A percentile compares a stretch with the other conserved stretches of the same genome.
phyloP scores from a whole-genome alignment of 2,797 vertebrate species.

The Peromyscus attwateri region DNA sequence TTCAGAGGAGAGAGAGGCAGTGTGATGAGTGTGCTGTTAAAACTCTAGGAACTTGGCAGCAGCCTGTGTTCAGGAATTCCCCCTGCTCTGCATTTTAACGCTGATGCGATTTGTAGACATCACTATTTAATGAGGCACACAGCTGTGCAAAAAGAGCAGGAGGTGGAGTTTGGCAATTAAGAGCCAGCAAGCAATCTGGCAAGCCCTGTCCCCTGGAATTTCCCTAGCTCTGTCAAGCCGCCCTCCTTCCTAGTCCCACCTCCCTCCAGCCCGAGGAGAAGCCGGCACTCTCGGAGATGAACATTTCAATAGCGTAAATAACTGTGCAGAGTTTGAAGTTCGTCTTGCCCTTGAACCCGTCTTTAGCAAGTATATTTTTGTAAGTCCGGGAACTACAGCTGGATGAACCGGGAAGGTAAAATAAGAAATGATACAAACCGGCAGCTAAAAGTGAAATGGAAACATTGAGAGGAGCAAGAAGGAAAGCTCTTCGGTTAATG shows the following conservation, averaged over 20 bases:
- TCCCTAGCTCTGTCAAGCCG: slow-evolving; percentile 87
- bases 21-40: slow-evolving; percentile 74
- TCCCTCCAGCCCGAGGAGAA: not conserved
- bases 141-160: slow-evolving; percentile 91
- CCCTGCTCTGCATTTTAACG: slow-evolving; percentile 91
- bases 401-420: slow-evolving; percentile 63
- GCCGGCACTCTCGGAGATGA: slow-evolving; percentile 33
- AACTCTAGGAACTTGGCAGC: slow-evolving; percentile 88
- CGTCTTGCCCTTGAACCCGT: slow-evolving; percentile 14
- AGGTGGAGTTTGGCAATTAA: slow-evolving; percentile 82
- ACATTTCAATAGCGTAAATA: not conserved
- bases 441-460: slow-evolving; percentile 69
- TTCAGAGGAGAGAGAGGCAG: slow-evolving; percentile 70
- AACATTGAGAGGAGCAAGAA: slow-evolving; percentile 60
- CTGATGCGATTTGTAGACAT: slow-evolving; percentile 89
- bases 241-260: slow-evolving; percentile 26
- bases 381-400: slow-evolving; percentile 54
- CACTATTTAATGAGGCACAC: slow-evolving; percentile 90
- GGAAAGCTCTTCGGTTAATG: slow-evolving; percentile 43
- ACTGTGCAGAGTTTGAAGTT: not conserved
- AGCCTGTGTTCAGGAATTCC: slow-evolving; percentile 92
- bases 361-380: slow-evolving; percentile 77
- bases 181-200: slow-evolving; percentile 88
- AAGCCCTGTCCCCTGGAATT: slow-evolving; percentile 94
- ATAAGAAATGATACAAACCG: slow-evolving; percentile 68